A percentile compares a stretch with the other conserved stretches of the same genome.
phyloP scores from a whole-genome alignment of 1,140 invertebrate genomes.

The Probaryconus sp. region DNA sequence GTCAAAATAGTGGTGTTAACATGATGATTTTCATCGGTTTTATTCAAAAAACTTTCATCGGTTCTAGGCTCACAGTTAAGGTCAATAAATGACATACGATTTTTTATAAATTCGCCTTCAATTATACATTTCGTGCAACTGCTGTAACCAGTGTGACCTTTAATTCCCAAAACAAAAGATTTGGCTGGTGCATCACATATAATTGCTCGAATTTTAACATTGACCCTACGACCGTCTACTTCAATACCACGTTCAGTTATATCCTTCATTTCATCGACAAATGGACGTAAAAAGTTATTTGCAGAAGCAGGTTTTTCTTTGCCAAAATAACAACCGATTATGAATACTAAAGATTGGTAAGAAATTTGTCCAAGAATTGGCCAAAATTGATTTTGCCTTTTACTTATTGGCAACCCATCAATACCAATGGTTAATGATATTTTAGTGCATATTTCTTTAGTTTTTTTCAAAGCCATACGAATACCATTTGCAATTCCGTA shows the following conservation, averaged over 20 bases:
- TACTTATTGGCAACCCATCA: constrained; percentile 22
- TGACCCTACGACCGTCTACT: constrained; percentile 7
- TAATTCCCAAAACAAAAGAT: constrained; percentile 46
- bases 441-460: not conserved
- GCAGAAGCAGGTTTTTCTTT: constrained; percentile 23
- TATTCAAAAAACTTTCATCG: constrained; percentile 19
- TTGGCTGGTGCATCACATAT: constrained; percentile 55
- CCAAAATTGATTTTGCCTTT: constrained; percentile 25
- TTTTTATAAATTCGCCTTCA: constrained; percentile 18
- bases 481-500: constrained; percentile 1
- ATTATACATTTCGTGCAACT: constrained; percentile 41
- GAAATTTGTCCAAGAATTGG: constrained; percentile 35
- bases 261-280: constrained; percentile 32
- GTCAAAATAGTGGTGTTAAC: constrained; percentile 2
- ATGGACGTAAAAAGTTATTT: constrained; percentile 31
- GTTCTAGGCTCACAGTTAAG: constrained; percentile 13
- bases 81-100: constrained; percentile 6
- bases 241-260: constrained; percentile 20
- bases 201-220: constrained; percentile 25
- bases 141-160: constrained; percentile 43
- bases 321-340: constrained; percentile 45
- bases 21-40: constrained; percentile 27
- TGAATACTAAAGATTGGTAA: not conserved
- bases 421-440: constrained; percentile 10
- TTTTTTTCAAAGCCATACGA: not conserved